Conservation (phyloP, 2,113 vertebrate species). For the Dipodomys stephensi region DNA sequence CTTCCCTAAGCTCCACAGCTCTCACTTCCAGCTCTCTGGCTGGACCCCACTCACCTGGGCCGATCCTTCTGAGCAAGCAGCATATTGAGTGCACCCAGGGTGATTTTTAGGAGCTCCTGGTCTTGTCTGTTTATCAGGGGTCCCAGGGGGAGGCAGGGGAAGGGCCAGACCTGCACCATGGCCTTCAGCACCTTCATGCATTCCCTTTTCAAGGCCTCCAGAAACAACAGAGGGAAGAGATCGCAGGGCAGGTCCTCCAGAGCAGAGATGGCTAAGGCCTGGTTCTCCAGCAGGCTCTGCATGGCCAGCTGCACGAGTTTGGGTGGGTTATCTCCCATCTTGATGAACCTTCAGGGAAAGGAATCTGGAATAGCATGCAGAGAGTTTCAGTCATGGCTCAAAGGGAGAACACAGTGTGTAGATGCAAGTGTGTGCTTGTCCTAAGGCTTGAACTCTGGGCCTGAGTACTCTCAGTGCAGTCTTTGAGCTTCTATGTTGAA, state of each 20-base stretch:
- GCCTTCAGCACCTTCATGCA: background rate
- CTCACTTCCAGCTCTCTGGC: too few relatives aligned
- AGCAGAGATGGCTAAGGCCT: background rate
- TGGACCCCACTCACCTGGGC: slow-evolving; percentile 9
- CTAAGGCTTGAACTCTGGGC: too few relatives aligned
- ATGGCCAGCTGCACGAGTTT: background rate
- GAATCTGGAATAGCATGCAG: background rate
- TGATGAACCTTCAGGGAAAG: background rate
- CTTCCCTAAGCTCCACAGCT: too few relatives aligned
- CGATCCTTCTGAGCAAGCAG: background rate
- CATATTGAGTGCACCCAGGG: background rate
- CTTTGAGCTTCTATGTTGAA: too few relatives aligned
- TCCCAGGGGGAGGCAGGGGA: slow-evolving; percentile 28
- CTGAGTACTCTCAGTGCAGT: too few relatives aligned
- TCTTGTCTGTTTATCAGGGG: background rate
- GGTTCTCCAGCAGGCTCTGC: background rate
- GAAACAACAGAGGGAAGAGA: slow-evolving; percentile 20
- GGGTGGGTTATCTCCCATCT: background rate
- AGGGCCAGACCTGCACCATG: background rate
- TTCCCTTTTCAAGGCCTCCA: background rate
- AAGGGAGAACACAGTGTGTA: too few relatives aligned
- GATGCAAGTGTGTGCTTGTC: too few relatives aligned
- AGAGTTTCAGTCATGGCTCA: too few relatives aligned
- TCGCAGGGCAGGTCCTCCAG: background rate
- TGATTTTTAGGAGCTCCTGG: fast-evolving